phyloP scores from a whole-genome alignment of 1,140 invertebrate species.

The Ceratosolen solmsi region DNA sequence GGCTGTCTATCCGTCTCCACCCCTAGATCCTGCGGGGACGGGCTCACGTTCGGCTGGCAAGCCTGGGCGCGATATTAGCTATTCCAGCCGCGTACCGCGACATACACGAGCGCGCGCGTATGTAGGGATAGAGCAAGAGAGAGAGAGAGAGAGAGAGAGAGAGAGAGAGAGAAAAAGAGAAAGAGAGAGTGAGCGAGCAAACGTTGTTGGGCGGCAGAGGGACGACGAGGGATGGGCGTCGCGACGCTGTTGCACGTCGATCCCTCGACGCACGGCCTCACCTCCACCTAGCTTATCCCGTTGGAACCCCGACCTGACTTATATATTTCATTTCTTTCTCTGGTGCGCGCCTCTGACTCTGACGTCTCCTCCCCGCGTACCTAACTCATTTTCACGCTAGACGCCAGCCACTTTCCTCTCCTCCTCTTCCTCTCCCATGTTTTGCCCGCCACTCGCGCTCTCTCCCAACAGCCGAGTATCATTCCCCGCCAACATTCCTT shows the following conservation, averaged over 20 bases:
- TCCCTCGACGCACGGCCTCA: constrained; percentile 51
- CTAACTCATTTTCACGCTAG: constrained; percentile 36
- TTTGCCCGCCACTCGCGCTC: not conserved
- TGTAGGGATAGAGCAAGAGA: too few relatives aligned
- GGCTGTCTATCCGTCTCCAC: not conserved
- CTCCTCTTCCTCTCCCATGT: not conserved
- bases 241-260: constrained; percentile 31
- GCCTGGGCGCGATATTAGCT: constrained; percentile 60
- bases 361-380: not conserved
- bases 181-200: too few relatives aligned
- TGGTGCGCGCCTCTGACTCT: not conserved
- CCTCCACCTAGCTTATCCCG: constrained; percentile 15
- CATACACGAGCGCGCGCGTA: too few relatives aligned
- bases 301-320: not conserved
- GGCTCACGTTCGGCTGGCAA: constrained; percentile 22
- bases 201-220: too few relatives aligned
- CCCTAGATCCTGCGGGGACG: not conserved
- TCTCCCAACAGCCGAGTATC: not conserved
- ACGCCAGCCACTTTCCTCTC: not conserved
- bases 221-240: constrained; percentile 52
- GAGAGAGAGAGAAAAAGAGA: too few relatives aligned
- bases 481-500: not conserved
- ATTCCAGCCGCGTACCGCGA: constrained; percentile 63
- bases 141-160: too few relatives aligned
- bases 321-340: not conserved